Evolutionary conservation across 2,797 vertebrate species (phyloP).

Genomic region (Poecile montanus): DNA sequence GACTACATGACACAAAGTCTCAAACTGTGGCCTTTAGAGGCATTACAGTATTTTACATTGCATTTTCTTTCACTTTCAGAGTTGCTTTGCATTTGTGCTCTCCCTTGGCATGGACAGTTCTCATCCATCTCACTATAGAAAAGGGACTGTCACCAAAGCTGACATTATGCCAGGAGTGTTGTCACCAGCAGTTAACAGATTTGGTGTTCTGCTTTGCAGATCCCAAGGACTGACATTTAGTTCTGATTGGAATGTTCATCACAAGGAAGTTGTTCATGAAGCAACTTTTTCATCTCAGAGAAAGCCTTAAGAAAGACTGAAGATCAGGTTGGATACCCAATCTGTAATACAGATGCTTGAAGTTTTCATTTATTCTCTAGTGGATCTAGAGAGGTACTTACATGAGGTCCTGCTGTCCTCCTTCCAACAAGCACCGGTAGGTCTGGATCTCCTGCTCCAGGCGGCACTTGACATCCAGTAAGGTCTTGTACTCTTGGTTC

Average conservation of each 20-base stretch:
- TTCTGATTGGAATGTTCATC: not conserved
- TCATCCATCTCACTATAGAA: not conserved
- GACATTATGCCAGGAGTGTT: not conserved
- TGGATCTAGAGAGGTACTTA: not conserved
- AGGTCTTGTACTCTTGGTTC: constrained; percentile 83
- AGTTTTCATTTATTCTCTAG: not conserved
- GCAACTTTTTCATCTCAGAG: not conserved
- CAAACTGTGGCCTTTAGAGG: not conserved
- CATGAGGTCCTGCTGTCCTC: constrained; percentile 75
- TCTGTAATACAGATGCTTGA: not conserved
- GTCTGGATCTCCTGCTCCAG: constrained; percentile 92
- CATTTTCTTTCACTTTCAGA: not conserved
- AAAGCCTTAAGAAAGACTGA: not conserved
- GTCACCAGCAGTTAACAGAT: not conserved
- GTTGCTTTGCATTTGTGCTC: not conserved
- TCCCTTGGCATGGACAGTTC: not conserved
- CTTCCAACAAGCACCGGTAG: constrained; percentile 90
- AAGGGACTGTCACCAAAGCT: not conserved
- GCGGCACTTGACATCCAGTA: constrained; percentile 88
- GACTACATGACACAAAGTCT: not conserved
- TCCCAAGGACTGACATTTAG: not conserved
- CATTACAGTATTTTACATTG: not conserved
- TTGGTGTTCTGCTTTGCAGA: not conserved
- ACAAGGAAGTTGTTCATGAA: not conserved
- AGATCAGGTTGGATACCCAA: not conserved